A percentile compares a stretch with the other conserved stretches of the same genome.
These are phyloP conservation scores for Harmothoe impar DNA, from an alignment of 2,888 invertebrate species.

Conservation along the genomic window DNA sequence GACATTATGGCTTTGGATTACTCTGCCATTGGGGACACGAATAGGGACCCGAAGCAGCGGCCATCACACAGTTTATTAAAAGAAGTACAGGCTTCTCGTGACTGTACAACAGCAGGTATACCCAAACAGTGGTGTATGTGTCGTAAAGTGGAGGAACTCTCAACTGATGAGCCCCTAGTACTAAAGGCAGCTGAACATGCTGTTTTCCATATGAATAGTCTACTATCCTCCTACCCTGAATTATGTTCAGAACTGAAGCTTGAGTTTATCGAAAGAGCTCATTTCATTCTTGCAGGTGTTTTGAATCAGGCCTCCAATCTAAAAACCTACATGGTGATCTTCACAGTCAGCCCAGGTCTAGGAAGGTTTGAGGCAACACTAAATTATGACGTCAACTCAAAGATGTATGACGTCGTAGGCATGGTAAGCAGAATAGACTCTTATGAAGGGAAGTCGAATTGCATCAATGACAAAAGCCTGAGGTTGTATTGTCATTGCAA, in stretches of 20 bases:
- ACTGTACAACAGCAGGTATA: not conserved
- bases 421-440: not conserved
- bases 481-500: slow-evolving; percentile 24
- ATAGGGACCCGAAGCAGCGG: not conserved
- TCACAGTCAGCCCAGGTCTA: not conserved
- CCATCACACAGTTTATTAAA: not conserved
- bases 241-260: not conserved
- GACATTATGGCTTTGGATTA: not conserved
- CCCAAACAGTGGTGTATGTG: slow-evolving; percentile 31
- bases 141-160: not conserved
- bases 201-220: not conserved
- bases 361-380: slow-evolving; percentile 20
- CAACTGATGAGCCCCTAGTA: not conserved
- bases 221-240: not conserved
- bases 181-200: not conserved
- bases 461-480: slow-evolving; percentile 4
- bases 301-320: not conserved
- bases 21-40: not conserved
- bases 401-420: not conserved
- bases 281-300: not conserved
- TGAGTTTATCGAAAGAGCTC: not conserved
- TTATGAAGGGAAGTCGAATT: not conserved
- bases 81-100: not conserved
- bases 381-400: slow-evolving; percentile 11
- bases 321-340: not conserved